Percentiles rank a stretch among this genome's conserved stretches.
These are phyloP conservation scores for Nymphalis io DNA, from an alignment of 1,140 invertebrate species.

Conservation along the genomic window DNA sequence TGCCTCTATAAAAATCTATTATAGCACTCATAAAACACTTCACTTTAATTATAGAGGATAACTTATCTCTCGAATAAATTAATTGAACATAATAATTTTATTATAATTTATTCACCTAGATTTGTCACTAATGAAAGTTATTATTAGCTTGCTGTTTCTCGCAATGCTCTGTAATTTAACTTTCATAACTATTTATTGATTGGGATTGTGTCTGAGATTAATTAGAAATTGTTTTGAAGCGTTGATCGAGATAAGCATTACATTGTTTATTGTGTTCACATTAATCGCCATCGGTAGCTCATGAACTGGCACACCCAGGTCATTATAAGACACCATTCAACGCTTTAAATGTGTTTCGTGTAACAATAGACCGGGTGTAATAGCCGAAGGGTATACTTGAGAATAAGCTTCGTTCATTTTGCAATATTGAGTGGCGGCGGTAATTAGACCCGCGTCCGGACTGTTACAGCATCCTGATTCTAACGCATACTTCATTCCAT, in stretches of 20 bases:
- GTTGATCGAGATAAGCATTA: constrained; percentile 58
- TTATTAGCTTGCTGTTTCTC: constrained; percentile 37
- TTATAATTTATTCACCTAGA: constrained; percentile 49
- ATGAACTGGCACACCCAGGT: constrained; percentile 66
- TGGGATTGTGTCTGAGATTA: constrained; percentile 58
- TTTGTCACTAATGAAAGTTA: constrained; percentile 47
- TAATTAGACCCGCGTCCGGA: constrained; percentile 76
- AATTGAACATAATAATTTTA: constrained; percentile 38
- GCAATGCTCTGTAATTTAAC: constrained; percentile 50
- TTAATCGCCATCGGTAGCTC: constrained; percentile 60
- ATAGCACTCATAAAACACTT: constrained; percentile 23
- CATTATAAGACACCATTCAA: constrained; percentile 64
- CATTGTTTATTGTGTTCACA: constrained; percentile 64
- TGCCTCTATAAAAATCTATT: constrained; percentile 31
- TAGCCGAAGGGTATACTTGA: constrained; percentile 69
- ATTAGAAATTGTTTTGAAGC: constrained; percentile 65
- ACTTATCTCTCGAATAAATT: constrained; percentile 43
- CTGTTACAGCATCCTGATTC: constrained; percentile 78
- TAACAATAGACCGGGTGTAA: constrained; percentile 71
- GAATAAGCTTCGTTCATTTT: constrained; percentile 73
- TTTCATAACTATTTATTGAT: constrained; percentile 69
- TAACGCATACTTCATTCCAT: constrained; percentile 55
- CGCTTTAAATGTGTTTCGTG: constrained; percentile 67
- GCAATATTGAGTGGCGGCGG: constrained; percentile 75
- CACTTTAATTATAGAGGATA: constrained; percentile 32